Conservation (phyloP, 2,113 vertebrate genomes). For the Pollimyrus isidori region DNA sequence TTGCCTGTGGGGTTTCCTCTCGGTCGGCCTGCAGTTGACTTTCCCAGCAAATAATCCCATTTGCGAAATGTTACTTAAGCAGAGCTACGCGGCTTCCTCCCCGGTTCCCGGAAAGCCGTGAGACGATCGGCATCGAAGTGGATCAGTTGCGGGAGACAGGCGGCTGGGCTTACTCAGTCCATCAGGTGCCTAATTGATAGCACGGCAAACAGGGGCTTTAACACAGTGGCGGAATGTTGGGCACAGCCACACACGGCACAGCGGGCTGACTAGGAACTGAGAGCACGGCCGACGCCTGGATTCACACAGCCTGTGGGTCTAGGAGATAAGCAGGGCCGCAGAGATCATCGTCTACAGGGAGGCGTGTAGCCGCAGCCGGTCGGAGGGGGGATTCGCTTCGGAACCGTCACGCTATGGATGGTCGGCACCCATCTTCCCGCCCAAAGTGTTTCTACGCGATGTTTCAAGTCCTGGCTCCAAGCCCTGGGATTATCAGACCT, state of each 20-base stretch:
- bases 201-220: constrained; percentile 7
- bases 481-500: background rate
- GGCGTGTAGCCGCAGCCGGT: background rate
- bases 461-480: background rate
- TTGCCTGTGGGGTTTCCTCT: constrained; percentile 42
- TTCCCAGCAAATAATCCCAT: background rate
- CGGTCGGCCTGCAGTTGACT: background rate
- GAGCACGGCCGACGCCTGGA: background rate
- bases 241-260: background rate
- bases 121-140: background rate
- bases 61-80: background rate
- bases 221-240: background rate
- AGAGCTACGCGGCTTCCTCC: background rate
- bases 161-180: constrained; percentile 21
- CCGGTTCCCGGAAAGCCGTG: background rate
- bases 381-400: background rate
- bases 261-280: background rate
- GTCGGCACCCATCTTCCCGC: background rate
- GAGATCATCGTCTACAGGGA: background rate
- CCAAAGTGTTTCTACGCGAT: background rate
- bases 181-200: constrained; percentile 25
- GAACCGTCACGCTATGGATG: background rate
- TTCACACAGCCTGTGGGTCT: background rate
- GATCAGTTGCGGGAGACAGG: constrained; percentile 19
- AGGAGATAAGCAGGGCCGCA: background rate